A percentile compares a stretch with the other conserved stretches of the same genome.
Conservation (phyloP, 2,797 vertebrate species). For the Falco rusticolus region DNA sequence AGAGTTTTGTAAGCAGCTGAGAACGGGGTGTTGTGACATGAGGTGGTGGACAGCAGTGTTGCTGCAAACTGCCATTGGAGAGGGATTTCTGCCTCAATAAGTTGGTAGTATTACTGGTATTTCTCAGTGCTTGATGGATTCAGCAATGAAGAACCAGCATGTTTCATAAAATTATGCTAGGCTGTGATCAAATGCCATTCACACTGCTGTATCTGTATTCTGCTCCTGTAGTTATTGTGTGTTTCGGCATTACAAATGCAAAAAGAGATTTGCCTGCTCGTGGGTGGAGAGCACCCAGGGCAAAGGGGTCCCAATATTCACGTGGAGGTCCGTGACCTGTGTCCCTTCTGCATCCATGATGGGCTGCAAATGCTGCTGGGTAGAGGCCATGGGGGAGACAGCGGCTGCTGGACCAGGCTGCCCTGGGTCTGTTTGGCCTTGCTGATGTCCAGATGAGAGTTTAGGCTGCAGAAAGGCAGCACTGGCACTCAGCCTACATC, state of each 20-base stretch:
- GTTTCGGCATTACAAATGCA: not conserved
- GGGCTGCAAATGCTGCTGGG: not conserved
- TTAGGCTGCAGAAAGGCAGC: not conserved
- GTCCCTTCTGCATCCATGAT: accelerated
- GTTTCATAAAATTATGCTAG: not conserved
- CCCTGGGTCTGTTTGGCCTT: accelerated
- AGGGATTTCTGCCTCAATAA: not conserved
- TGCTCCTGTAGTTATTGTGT: not conserved
- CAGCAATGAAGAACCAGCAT: not conserved
- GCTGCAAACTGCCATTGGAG: not conserved
- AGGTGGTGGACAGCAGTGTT: not conserved
- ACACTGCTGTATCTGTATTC: not conserved
- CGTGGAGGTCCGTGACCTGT: accelerated
- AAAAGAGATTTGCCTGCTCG: not conserved
- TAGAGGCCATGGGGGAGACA: not conserved
- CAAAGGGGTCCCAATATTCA: not conserved
- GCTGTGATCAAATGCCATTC: not conserved
- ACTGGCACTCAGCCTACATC: not conserved
- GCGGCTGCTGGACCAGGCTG: accelerated
- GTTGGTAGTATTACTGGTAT: not conserved
- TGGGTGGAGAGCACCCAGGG: not conserved
- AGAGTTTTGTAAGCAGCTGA: not conserved
- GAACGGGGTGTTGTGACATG: accelerated
- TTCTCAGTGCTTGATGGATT: not conserved
- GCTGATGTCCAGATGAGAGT: not conserved